Evolutionary conservation across 2,888 invertebrate genomes (phyloP), one percentile per base, ranked within the genome.

Genomic region (Agrypnus murinus): DNA sequence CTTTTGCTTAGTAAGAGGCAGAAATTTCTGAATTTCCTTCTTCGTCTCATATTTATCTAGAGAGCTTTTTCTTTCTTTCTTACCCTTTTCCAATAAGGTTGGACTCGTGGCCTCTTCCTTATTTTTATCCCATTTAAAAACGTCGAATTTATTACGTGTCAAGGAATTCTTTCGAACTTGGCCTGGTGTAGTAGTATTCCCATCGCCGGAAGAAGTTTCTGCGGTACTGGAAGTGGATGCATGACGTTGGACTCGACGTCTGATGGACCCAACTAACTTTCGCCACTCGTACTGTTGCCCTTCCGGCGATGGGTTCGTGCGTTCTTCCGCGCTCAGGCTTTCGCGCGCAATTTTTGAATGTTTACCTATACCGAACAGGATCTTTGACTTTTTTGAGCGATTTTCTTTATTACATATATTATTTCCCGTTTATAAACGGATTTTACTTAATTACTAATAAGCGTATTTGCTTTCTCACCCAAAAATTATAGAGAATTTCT

Each of bases 261-360:
- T 81, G 71, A 86, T 85, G 31, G 86, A 86, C 55, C 86, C 86
- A 67, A 86, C 86, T 76, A 86, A 82, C 75, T 81, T 83, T 64
- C 83, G 80, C 86, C 86, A 86, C 83, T 86, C 86, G 77, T 84
- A 83, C 50, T 81, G 81, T 57, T 77, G 78, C 68, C 74, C 74
- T 34, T 74, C 64, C 50, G 75, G 65, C 63, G 74, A 63, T 12
- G 74, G 75, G 60, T 72, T 69, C 45, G 76, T 69, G 68, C 81
- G 80, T 58, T 77, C 80, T 69, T 84, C 83, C 80, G 83, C 83
- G 77, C 79, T 84, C 75, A 81, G 78, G 79, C 80, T 78, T 81
- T 84, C 84, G 34, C 83, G 81, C 63, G 83, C 83, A 72, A 84
- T 84, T 77, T 84, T 84, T 60, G 77, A 65, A 77, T 75, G 65